Evolutionary conservation across 1,140 invertebrate species (phyloP).

Genomic region (Trachelipus rathkii): DNA sequence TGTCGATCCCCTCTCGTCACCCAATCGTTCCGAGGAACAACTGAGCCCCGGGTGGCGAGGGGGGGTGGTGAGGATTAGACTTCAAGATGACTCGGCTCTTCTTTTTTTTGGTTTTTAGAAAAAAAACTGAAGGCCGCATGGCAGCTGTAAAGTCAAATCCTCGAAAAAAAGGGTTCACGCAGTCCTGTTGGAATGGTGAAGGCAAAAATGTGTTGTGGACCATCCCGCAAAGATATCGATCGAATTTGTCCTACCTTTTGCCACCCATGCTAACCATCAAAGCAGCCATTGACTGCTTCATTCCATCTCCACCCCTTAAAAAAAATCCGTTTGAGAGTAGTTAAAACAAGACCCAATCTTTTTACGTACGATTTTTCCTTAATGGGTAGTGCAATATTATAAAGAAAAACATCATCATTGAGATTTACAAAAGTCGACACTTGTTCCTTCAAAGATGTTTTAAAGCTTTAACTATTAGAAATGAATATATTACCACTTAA

Average conservation of each 20-base stretch:
- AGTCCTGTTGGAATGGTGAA: neutral
- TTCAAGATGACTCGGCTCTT: neutral
- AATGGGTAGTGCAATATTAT: too few relatives aligned
- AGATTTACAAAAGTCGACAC: too few relatives aligned
- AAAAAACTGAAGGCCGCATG: too few relatives aligned
- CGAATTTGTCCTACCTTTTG: neutral
- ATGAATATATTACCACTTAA: too few relatives aligned
- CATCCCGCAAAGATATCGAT: conserved; percentile 6
- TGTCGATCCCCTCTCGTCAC: conserved; percentile 2
- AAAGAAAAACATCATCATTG: too few relatives aligned
- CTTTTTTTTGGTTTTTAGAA: too few relatives aligned
- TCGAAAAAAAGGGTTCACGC: neutral
- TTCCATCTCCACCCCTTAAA: neutral
- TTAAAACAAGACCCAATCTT: too few relatives aligned
- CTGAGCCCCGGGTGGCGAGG: conserved; percentile 4
- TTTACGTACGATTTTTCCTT: too few relatives aligned
- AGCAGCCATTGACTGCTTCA: neutral
- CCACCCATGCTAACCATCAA: neutral
- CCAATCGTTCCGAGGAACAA: conserved; percentile 9
- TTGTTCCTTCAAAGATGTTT: too few relatives aligned
- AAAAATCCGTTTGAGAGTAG: neutral
- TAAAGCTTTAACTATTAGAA: too few relatives aligned
- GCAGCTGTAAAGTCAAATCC: neutral
- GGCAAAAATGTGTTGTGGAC: neutral
- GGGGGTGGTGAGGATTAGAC: neutral